phyloP scores from a whole-genome alignment of 2,797 vertebrate genomes.

The Leptatherina wallacei region DNA sequence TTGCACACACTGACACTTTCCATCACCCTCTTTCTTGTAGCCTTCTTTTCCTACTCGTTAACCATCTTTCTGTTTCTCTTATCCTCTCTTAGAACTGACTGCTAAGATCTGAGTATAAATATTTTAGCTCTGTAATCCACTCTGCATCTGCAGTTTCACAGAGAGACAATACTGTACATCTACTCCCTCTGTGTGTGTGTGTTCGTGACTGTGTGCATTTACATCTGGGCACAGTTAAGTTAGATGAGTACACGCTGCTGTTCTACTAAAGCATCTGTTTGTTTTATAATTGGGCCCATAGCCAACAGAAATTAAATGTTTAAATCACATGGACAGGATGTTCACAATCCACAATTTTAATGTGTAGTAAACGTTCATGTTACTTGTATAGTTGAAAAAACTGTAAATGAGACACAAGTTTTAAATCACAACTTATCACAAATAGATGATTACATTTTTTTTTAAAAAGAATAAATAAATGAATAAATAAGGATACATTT shows the following conservation, averaged over 20 bases:
- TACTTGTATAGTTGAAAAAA: no score
- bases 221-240: constrained; percentile 25
- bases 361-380: no score
- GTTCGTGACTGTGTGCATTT: constrained; percentile 22
- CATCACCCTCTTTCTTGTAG: constrained; percentile 33
- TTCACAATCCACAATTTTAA: neutral
- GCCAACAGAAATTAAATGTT: constrained; percentile 29
- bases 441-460: no score
- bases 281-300: constrained; percentile 24
- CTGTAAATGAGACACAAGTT: no score
- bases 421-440: no score
- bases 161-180: constrained; percentile 42
- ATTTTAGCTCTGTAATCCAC: constrained; percentile 74
- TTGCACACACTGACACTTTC: constrained; percentile 25
- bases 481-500: neutral
- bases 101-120: constrained; percentile 75
- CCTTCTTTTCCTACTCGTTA: constrained; percentile 28
- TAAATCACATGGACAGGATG: neutral
- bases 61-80: constrained; percentile 30
- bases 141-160: constrained; percentile 64
- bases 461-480: neutral
- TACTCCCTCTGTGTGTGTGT: constrained; percentile 29
- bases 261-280: constrained; percentile 55
- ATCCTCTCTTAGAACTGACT: constrained; percentile 38
- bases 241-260: constrained; percentile 32